phyloP scores from a whole-genome alignment of 2,797 vertebrate genomes.

The Dipus sagitta region DNA sequence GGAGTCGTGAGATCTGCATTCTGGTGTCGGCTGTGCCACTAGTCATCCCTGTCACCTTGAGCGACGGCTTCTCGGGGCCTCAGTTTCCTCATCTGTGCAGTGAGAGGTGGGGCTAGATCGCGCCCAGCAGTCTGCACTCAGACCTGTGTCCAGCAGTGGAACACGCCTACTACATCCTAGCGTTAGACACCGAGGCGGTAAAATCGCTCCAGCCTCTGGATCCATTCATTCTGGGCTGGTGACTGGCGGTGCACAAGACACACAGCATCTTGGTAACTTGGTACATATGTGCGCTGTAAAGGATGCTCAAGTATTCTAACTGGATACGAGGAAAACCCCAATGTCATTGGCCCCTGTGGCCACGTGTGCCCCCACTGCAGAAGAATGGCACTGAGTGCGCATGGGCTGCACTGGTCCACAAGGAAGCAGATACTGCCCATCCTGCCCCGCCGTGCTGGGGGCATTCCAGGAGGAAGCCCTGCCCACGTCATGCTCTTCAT shows the following conservation, averaged over 20 bases:
- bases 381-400: background rate
- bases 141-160: background rate
- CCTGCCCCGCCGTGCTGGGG: background rate
- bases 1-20: background rate
- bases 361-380: background rate
- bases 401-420: background rate
- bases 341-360: background rate
- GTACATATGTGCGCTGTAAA: background rate
- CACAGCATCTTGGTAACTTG: conserved; percentile 60
- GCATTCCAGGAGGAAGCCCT: background rate
- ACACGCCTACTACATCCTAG: background rate
- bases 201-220: background rate
- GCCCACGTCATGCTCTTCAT: background rate
- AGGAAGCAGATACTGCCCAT: background rate
- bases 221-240: background rate
- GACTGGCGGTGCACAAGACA: conserved; percentile 24
- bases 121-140: background rate
- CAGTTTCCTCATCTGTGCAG: conserved; percentile 55
- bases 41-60: background rate
- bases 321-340: background rate
- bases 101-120: conserved; percentile 59
- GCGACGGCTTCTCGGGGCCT: conserved; percentile 9
- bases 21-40: background rate
- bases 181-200: background rate
- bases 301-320: background rate